Evolutionary conservation across 2,113 vertebrate genomes (phyloP).

Genomic region (Odontesthes bonariensis): DNA sequence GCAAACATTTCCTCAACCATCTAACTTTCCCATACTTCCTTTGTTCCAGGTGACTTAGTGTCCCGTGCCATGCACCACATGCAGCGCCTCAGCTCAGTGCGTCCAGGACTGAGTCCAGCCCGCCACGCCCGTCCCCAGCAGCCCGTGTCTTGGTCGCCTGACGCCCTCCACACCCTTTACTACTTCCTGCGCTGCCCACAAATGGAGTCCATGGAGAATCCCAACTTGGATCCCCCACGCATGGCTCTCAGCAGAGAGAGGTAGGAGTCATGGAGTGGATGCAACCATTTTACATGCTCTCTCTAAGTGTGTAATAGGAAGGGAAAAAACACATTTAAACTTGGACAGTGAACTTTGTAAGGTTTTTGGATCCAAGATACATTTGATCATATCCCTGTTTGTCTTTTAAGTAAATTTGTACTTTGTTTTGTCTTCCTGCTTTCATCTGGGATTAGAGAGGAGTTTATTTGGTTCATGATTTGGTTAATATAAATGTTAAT

Average conservation of each 20-base stretch:
- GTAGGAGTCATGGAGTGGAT: slow-evolving; percentile 76
- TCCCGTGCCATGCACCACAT: slow-evolving; percentile 98
- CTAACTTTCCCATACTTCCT: background rate
- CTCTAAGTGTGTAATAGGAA: background rate
- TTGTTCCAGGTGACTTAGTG: slow-evolving; percentile 91
- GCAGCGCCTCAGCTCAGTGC: slow-evolving; percentile 90
- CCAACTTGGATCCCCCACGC: slow-evolving; percentile 96
- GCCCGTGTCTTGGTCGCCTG: slow-evolving; percentile 94
- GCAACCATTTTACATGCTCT: slow-evolving; percentile 6
- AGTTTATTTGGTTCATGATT: slow-evolving; percentile 8
- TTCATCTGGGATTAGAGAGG: background rate
- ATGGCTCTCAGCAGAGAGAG: slow-evolving; percentile 97
- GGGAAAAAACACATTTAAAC: slow-evolving; percentile 35
- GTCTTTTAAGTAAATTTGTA: background rate
- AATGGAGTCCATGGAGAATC: slow-evolving; percentile 99
- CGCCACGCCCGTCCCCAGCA: slow-evolving; percentile 89
- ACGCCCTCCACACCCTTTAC: slow-evolving; percentile 98
- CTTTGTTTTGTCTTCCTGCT: slow-evolving; percentile 15
- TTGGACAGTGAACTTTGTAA: background rate
- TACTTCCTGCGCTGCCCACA: slow-evolving; percentile 98
- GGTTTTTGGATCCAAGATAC: background rate
- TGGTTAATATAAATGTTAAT: background rate
- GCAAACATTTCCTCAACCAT: background rate
- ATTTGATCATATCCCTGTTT: background rate
- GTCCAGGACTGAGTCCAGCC: slow-evolving; percentile 89